Base-by-base conservation (phyloP, 2,113 vertebrate genomes). In the Gymnarchus niloticus region DNA sequence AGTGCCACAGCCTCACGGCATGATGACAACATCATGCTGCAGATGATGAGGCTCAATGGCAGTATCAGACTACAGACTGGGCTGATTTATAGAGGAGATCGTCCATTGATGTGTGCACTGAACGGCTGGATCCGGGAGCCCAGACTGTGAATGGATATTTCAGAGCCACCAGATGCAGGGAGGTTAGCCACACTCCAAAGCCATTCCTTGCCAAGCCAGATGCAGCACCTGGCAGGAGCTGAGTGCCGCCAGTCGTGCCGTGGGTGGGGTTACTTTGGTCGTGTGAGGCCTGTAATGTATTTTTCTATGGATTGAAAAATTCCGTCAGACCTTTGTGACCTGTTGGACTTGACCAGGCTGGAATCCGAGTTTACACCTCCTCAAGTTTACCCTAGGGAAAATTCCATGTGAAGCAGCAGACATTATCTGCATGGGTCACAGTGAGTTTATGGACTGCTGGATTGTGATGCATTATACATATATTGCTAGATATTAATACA, bases 141-240 rank as follows among this genome's bases (percentile, higher is more conserved):
- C 65, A 7, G 65, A 19, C 33, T 46, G 87, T 87, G 89, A 86
- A 91, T 88, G 88, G 61, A 81, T 85, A 54, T 88, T 87, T 90
- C 86, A 90, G 87, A 80, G 41, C 4, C 44, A 90, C 91, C 92
- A 93, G 89, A 89, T 92, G 92, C 85, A 90, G 83, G 69, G 87
- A 81, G 56, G 81, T 87, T 87, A 83, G 83, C 84, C 84, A 82
- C 83, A 86, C 85, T 84, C 83, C 65, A 54, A 46, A 87, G 85
- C 80, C 91, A 91, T 88, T 89, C 87, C n/a, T 59, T 87, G 89
- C 88, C 82, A 51, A 86, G 82, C 65, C 65, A 73, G 65, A 73
- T 73, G 65, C 33, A 17, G 65, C 65, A 73, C 65, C 0, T 73
- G 65, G 65, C 17, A 10, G 17, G 65, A 19, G 65, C 65, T 41